These are phyloP conservation scores for Leptopilina syphax DNA, from an alignment of 2,888 invertebrate species.

Conservation along the genomic window DNA sequence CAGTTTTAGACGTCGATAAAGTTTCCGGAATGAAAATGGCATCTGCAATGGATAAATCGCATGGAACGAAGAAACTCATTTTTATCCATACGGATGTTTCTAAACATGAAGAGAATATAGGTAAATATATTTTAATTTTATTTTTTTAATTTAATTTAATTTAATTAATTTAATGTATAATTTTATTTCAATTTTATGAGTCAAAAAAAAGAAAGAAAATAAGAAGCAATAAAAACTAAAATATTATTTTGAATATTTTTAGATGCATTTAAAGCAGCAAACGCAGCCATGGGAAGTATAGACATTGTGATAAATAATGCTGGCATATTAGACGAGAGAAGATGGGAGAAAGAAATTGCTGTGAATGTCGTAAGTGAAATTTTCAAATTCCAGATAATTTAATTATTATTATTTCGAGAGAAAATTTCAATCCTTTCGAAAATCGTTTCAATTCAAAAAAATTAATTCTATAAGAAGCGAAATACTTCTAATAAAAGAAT, in stretches of 20 bases:
- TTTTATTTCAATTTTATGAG: too few relatives aligned
- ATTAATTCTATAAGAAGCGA: too few relatives aligned
- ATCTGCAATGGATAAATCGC: constrained; percentile 65
- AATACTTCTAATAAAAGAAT: too few relatives aligned
- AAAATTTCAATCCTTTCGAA: background rate
- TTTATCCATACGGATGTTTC: constrained; percentile 69
- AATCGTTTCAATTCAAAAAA: too few relatives aligned
- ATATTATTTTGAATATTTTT: constrained; percentile 61
- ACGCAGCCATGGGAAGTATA: constrained; percentile 80
- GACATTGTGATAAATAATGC: constrained; percentile 90
- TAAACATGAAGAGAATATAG: constrained; percentile 60
- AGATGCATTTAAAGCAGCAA: constrained; percentile 85
- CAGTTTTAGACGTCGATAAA: constrained; percentile 67
- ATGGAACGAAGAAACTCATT: constrained; percentile 62
- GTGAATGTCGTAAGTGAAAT: constrained; percentile 83
- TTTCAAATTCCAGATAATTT: background rate
- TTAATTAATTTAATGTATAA: background rate
- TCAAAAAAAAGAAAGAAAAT: background rate
- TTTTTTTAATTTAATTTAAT: background rate
- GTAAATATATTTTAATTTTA: constrained; percentile 53
- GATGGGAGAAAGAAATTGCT: constrained; percentile 86
- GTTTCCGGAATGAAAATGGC: constrained; percentile 58
- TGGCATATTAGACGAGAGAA: constrained; percentile 86
- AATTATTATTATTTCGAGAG: background rate
- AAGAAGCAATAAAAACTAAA: too few relatives aligned